Base-by-base conservation (phyloP, 2,888 invertebrate genomes). In the Cynaeus angustus region DNA sequence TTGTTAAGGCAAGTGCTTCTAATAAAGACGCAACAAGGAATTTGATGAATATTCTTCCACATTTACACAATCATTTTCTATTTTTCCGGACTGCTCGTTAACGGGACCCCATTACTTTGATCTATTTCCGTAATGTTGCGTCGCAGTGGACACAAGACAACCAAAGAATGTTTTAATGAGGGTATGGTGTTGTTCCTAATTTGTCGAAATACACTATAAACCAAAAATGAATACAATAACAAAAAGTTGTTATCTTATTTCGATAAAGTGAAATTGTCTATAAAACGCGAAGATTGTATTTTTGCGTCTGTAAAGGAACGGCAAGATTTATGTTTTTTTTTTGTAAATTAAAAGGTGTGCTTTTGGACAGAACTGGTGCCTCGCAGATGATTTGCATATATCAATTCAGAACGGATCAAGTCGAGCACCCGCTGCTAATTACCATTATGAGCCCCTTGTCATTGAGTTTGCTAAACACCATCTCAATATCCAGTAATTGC, bases 401-500 rank as follows among this genome's bases (percentile, higher is more conserved):
- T 33, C 33, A 33, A 33, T 33, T 33, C 33, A 33, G 33, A 33
- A 33, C n/a, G 33, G n/a, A 33, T 33, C 16, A 13, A 16, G 16
- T 46, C 16, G n/a, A 13, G 9, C 46, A 13, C 14, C 46, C 9
- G 43, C 26, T 26, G 38, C 38, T 59, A 46, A 59, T 46, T 30
- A 28, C 59, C 3, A 16, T 58, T 58, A 46, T 28, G 56, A 58
- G 21, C 16, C 16, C 28, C 41, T 41, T 43, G 43, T 43, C 59
- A 48, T 30, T 61, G n/a, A 21, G 46, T 45, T 46, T 21, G 48
- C 38, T 50, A 61, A 61, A 50, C 38, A 45, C 59, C 45, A 28
- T 59, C 59, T 59, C 59, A 59, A 59, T 59, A 45, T 46, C 33
- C 45, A 43, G 26, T 56, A 56, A 59, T 61, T 50, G 61, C 61